Percentiles rank a stretch among this genome's conserved stretches.
These are phyloP conservation scores for Pempheris klunzingeri DNA, from an alignment of 2,797 vertebrate species.

Conservation along the genomic window DNA sequence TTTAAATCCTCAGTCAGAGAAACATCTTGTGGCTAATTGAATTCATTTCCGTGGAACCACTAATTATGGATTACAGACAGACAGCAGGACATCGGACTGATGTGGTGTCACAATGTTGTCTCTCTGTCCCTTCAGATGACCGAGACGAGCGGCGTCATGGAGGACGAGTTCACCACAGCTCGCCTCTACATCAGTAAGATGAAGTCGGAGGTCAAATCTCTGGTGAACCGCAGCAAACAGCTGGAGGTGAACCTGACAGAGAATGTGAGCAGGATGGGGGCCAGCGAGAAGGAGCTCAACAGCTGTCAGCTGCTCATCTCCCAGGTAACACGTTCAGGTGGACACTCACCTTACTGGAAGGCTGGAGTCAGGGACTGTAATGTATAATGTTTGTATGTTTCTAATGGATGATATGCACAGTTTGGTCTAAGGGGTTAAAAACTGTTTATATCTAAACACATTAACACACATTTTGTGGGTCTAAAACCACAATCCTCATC, in stretches of 20 bases:
- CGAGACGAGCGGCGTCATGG: conserved; percentile 91
- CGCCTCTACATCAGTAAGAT: conserved; percentile 97
- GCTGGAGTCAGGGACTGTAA: background rate
- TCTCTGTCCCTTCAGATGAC: conserved; percentile 84
- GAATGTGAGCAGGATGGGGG: conserved; percentile 89
- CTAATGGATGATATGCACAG: background rate
- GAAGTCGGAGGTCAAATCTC: conserved; percentile 95
- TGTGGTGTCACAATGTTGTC: background rate
- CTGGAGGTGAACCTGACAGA: conserved; percentile 90
- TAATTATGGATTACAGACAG: too few relatives aligned
- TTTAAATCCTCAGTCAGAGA: too few relatives aligned
- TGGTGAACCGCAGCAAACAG: conserved; percentile 94
- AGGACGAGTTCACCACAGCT: conserved; percentile 97
- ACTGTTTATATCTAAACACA: too few relatives aligned
- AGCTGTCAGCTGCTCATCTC: conserved; percentile 93
- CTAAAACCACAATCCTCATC: too few relatives aligned
- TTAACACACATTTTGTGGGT: too few relatives aligned
- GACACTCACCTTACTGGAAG: background rate
- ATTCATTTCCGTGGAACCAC: too few relatives aligned
- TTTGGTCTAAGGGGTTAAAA: too few relatives aligned
- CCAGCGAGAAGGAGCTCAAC: conserved; percentile 90
- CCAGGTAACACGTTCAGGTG: conserved; percentile 82
- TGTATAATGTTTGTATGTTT: background rate
- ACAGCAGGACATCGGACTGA: too few relatives aligned
- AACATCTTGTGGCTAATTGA: too few relatives aligned